Percentiles rank a stretch among this genome's conserved stretches.
Evolutionary conservation across 2,113 vertebrate species (phyloP).

Genomic region (Hemibates koningsi): DNA sequence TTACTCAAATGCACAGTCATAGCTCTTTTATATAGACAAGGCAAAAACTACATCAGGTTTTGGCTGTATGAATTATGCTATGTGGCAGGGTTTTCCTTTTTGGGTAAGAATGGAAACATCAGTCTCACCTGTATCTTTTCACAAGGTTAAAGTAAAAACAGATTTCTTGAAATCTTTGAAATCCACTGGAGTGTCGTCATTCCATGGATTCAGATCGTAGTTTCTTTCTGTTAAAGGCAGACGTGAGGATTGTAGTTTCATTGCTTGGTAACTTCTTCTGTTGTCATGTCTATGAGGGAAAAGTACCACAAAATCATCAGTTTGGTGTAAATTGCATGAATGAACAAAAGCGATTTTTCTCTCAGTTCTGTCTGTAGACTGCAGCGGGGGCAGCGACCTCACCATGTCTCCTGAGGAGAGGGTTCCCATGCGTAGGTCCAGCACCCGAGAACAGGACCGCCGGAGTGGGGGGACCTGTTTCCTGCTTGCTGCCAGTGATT

Average conservation of each 20-base stretch:
- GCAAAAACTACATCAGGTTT: background rate
- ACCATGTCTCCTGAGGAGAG: conserved; percentile 88
- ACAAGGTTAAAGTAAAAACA: background rate
- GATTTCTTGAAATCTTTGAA: background rate
- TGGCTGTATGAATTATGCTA: background rate
- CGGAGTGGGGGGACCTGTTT: conserved; percentile 89
- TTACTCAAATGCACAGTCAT: background rate
- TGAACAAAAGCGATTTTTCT: background rate
- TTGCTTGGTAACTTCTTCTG: background rate
- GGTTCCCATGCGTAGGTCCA: conserved; percentile 88
- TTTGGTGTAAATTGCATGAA: background rate
- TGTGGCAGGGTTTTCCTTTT: background rate
- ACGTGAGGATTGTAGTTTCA: background rate
- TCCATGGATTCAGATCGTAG: background rate
- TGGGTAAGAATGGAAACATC: background rate
- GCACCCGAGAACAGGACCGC: conserved; percentile 87
- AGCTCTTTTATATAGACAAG: background rate
- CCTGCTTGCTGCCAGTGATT: conserved; percentile 91
- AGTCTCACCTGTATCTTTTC: background rate
- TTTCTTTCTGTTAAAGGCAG: background rate
- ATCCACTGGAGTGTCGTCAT: background rate
- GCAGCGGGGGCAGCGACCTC: conserved; percentile 91
- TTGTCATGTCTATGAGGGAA: background rate
- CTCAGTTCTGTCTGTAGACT: conserved; percentile 88
- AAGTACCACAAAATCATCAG: background rate